Percentiles rank a stretch among this genome's conserved stretches.
phyloP scores from a whole-genome alignment of 2,797 vertebrate genomes.

The Triplophysa bombifrons region DNA sequence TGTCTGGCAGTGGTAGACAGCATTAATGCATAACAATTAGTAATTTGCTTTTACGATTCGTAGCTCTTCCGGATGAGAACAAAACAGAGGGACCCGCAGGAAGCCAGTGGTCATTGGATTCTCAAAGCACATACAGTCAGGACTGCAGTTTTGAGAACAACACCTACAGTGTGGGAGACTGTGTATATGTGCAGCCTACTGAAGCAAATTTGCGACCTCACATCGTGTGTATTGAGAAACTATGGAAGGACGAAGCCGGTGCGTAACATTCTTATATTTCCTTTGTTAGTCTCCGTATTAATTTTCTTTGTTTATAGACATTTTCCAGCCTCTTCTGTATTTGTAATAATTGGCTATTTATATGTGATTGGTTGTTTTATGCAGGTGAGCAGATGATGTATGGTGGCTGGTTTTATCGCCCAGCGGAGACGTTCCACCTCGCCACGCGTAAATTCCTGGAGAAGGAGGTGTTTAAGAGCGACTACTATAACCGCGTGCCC shows the following conservation, averaged over 20 bases:
- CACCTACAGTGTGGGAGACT: constrained; percentile 94
- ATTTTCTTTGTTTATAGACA: not conserved
- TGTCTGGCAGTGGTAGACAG: not conserved
- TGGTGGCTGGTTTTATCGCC: constrained; percentile 98
- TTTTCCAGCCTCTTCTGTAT: not conserved
- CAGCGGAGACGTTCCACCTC: constrained; percentile 96
- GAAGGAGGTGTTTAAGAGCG: constrained; percentile 98
- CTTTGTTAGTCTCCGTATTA: not conserved
- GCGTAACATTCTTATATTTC: constrained; percentile 50
- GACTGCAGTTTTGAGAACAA: constrained; percentile 93
- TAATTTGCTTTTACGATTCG: constrained; percentile 17
- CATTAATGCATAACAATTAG: not conserved
- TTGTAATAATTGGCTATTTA: not conserved
- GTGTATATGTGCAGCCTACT: constrained; percentile 92
- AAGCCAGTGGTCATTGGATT: constrained; percentile 79
- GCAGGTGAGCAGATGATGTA: constrained; percentile 95
- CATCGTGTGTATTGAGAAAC: constrained; percentile 94
- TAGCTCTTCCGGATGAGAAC: constrained; percentile 75
- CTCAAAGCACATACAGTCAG: constrained; percentile 87
- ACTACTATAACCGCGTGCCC: constrained; percentile 92
- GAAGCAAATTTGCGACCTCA: constrained; percentile 90
- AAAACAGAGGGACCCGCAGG: constrained; percentile 82
- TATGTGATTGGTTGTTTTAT: constrained; percentile 14
- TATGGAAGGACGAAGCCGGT: constrained; percentile 96
- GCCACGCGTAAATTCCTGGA: constrained; percentile 97